A percentile compares a stretch with the other conserved stretches of the same genome.
Conservation (phyloP, 2,888 invertebrate genomes). For the Pantelozetes paolii region DNA sequence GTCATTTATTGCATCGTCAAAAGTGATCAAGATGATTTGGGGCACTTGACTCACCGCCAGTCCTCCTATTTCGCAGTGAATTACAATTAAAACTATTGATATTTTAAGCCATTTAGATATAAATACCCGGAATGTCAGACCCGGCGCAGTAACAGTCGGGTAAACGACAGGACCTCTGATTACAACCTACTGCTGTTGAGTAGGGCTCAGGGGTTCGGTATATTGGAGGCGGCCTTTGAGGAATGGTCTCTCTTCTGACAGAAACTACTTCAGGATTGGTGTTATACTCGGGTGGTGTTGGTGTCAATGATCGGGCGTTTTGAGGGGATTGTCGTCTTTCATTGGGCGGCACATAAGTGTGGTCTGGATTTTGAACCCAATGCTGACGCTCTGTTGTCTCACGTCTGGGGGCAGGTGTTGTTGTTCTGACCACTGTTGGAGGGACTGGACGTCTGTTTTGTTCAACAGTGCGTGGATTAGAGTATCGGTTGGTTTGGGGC, state of each 20-base stretch:
- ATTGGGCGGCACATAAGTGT: neutral
- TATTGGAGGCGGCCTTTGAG: conserved; percentile 49
- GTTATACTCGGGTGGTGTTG: neutral
- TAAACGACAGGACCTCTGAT: conserved; percentile 78
- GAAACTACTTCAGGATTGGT: neutral
- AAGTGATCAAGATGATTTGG: conserved; percentile 85
- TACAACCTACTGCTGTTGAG: conserved; percentile 64
- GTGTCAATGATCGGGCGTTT: neutral
- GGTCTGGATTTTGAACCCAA: neutral
- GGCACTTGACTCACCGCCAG: conserved; percentile 76
- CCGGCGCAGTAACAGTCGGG: conserved; percentile 91
- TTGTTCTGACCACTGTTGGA: neutral
- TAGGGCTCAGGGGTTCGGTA: conserved; percentile 48
- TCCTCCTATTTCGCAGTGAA: conserved; percentile 61
- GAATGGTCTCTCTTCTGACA: neutral
- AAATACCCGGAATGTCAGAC: conserved; percentile 75
- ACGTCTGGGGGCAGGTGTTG: conserved; percentile 13
- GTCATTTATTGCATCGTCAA: conserved; percentile 92
- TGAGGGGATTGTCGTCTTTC: neutral
- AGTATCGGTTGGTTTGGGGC: neutral
- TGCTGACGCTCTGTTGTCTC: neutral
- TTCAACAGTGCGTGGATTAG: neutral
- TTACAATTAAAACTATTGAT: neutral
- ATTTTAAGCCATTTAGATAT: neutral
- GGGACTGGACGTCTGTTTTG: neutral